These are phyloP conservation scores for Oxyruncus cristatus DNA, from an alignment of 2,113 vertebrate genomes.

Conservation along the genomic window DNA sequence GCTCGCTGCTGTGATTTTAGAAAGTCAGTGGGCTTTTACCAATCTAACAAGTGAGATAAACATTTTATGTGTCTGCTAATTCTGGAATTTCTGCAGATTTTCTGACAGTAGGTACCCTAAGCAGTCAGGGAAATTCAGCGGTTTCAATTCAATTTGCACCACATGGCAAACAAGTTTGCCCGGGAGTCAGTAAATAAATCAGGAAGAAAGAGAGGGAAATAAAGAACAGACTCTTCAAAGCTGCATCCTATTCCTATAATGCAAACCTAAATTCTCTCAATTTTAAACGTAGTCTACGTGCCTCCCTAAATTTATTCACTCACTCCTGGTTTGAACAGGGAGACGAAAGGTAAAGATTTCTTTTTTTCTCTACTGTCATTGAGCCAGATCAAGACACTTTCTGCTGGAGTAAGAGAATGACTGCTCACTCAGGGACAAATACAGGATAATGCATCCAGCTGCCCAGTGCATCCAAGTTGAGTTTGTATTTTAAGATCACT, in stretches of 20 bases:
- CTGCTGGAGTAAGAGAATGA: neutral
- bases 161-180: constrained; percentile 47
- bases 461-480: neutral
- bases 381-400: neutral
- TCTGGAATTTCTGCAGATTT: constrained; percentile 69
- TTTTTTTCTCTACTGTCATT: neutral
- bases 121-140: constrained; percentile 8
- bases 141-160: neutral
- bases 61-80: constrained; percentile 73
- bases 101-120: constrained; percentile 54
- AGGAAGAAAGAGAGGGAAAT: constrained; percentile 17
- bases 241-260: neutral
- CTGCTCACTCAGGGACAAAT: neutral
- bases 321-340: neutral
- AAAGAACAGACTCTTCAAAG: constrained; percentile 21
- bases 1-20: constrained; percentile 71
- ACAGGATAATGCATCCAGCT: neutral
- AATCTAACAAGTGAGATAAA: constrained; percentile 78
- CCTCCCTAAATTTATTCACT: neutral
- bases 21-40: constrained; percentile 74
- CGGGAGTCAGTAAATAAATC: constrained; percentile 46
- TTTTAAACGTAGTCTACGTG: neutral
- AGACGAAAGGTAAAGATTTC: neutral
- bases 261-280: neutral
- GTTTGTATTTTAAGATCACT: constrained; percentile 8